Conservation (phyloP, 2,888 invertebrate genomes). For the Ophion ellenae region DNA sequence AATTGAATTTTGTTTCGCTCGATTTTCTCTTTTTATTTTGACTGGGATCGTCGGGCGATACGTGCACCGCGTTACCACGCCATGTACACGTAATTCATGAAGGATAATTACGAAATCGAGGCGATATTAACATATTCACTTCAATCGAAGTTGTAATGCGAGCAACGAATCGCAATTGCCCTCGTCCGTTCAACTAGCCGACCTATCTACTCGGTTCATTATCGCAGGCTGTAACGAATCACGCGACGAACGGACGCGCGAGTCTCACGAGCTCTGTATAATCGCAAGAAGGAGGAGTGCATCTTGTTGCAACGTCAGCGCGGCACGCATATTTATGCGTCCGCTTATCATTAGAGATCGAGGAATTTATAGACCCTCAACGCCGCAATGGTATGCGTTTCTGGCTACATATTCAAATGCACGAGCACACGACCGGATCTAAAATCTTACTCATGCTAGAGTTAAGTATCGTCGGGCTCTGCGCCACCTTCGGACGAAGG, state of each 20-base stretch:
- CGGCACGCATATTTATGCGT: conserved; percentile 62
- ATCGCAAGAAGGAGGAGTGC: conserved; percentile 43
- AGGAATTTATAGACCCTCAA: conserved; percentile 13
- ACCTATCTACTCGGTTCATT: conserved; percentile 53
- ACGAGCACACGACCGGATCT: neutral
- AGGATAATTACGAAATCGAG: conserved; percentile 11
- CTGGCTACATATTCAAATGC: neutral
- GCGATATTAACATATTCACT: conserved; percentile 17
- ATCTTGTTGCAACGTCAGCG: conserved; percentile 46
- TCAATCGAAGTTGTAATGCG: conserved; percentile 39
- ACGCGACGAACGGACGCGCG: conserved; percentile 21
- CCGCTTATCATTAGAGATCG: conserved; percentile 57
- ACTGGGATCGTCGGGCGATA: neutral
- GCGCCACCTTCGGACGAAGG: neutral
- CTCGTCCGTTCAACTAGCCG: conserved; percentile 54
- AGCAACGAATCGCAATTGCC: conserved; percentile 60
- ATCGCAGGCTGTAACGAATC: conserved; percentile 27
- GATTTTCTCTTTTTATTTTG: neutral
- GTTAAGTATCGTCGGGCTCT: neutral
- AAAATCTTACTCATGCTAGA: neutral
- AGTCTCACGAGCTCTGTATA: conserved; percentile 27
- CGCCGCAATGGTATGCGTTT: neutral
- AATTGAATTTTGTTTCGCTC: neutral
- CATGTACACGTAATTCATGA: neutral
- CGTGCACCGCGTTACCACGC: neutral